Evolutionary conservation across 2,888 invertebrate genomes (phyloP), one percentile per base, ranked within the genome.

Genomic region (Gryllus longicercus): DNA sequence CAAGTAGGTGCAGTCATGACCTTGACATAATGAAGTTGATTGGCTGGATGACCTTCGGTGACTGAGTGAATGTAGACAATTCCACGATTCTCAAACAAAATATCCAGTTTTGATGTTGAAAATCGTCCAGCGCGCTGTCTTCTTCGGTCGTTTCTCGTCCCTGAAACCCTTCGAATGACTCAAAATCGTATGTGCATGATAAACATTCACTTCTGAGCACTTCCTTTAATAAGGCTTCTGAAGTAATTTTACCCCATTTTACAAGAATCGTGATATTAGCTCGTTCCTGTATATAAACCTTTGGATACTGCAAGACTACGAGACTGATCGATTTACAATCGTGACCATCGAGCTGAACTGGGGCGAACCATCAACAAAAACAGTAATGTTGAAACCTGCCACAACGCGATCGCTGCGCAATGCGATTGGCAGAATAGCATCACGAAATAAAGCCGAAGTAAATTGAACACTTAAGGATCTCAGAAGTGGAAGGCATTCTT

Each of bases 71-170:
- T 2, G 63, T 63, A 5, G 63, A 63, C 63, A 5, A 14, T 63
- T 63, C 5, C 63, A 63, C 2, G 63, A 0, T 2, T 63, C 16
- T 63, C 63, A 63, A 63, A 63, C 12, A 4, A 63, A 16, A 63
- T 63, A 75, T 75, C 75, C 75, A 0, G 14, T 75, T 75, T 75
- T 75, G n/a, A 75, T 75, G 75, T 21, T 75, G 75, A 75, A 10
- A 23, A n/a, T 75, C n/a, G 25, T 75, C 11, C 4, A 75, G 75
- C 18, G 11, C 11, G 75, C 11, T 12, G 21, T 75, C 75, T 12
- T 75, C 75, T 75, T 75, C 75, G 3, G 75, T 25, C 11, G 0
- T 75, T 75, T 75, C 25, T 18, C 8, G 8, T 75, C n/a, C 75
- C 75, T 75, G 4, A 25, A 25, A 25, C 25, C 25, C 4, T 25